Evolutionary conservation across 2,797 vertebrate genomes (phyloP), one percentile per base, ranked within the genome.

Genomic region (Margarornis squamiger): DNA sequence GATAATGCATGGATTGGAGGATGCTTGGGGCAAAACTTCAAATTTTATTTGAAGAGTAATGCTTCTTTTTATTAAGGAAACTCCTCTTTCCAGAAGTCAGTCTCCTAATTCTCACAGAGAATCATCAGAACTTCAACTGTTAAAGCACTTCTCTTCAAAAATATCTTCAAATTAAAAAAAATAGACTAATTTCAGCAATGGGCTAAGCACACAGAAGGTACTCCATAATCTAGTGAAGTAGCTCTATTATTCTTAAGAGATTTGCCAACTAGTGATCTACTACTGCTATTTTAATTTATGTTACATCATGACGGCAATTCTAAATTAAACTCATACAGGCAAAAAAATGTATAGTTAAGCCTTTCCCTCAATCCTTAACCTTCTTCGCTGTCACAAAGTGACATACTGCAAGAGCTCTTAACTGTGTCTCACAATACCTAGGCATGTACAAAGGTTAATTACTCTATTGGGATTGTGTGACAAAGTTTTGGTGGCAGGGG

Each of bases 321-420:
- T 90, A 96, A 92, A 96, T 92, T 92, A 87, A 90, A 93, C 58
- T 84, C 91, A 87, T 24, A 75, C 39, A 75, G 91, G 66, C 73
- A 90, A 85, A 74, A 78, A 81, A 92, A 92, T 52, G 66, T 91
- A 83, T 46, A 78, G 79, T 59, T 81, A 73, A 92, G 52, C 39
- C 39, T 92, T 90, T 89, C 62, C 11, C 5, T 88, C 93, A 86
- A 75, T 88, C 65, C 68, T 89, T 92, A 90, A 65, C 86, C 70
- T 77, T 61, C 26, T 91, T 80, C 2, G 0, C 62, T 85, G 59
- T 84, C 85, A 75, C 58, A 32, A 92, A 77, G 51, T 80, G 83
- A 91, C 58, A 41, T 88, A 80, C 34, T 88, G 57, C 75, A 79
- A 83, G 30, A 62, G 39, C 18, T 89, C 36, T 86, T 34, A 20